Evolutionary conservation across 2,888 invertebrate species (phyloP), one percentile per base, ranked within the genome.

Genomic region (Parnassius apollo): DNA sequence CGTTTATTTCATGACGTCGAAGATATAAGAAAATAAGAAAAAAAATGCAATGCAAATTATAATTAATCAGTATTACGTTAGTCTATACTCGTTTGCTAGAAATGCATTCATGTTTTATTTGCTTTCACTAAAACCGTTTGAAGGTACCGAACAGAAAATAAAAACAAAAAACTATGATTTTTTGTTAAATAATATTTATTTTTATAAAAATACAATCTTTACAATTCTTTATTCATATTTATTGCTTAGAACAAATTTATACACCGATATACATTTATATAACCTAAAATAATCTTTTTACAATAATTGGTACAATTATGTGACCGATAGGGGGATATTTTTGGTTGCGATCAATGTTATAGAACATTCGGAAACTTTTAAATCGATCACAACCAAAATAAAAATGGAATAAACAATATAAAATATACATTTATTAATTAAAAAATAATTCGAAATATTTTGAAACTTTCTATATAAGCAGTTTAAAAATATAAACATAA

Each of bases 351-450:
- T 89, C 87, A 89, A 88, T 83, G 62, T 65, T 63, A 58, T 63
- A 61, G 66, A 68, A 67, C 45, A 71, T 12, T 48, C 4, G 13
- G 13, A 18, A 13, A 35, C 55, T 69, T 80, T 77, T 68, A 71
- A 75, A 81, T 90, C 88, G 88, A 90, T 90, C 89, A 82, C 88
- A 88, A 81, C 89, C 90, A 88, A 88, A 88, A 85, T 77, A 70
- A 63, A 60, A 70, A 52, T 49, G n/a, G 49, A 49, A 49, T 49
- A 9, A 13, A 49, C 7, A 35, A 35, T 35, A 49, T 49, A 49
- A 12, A 1, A 11, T 46, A 13, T 49, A 13, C n/a, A 8, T 13
- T 49, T 49, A 35, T 35, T 35, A 2, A 11, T 46, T 46, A 11
- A 11, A 12, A 12, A 46, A 12, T 46, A 46, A n/a, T 46, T 11